phyloP scores from a whole-genome alignment of 2,888 invertebrate genomes.

The Serrognathus titanus region DNA sequence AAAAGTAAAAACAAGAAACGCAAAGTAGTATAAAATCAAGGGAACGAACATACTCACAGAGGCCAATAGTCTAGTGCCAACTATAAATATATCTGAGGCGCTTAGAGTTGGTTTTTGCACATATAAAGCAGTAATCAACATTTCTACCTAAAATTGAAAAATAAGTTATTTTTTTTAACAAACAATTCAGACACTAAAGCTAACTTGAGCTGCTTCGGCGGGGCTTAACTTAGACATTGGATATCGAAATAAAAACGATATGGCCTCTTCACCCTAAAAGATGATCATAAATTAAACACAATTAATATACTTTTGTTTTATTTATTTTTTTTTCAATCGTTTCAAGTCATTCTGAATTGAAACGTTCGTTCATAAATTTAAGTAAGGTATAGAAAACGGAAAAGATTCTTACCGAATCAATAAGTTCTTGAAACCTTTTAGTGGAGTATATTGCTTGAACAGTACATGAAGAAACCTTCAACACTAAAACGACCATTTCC shows the following conservation, averaged over 20 bases:
- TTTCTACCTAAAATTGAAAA: conserved; percentile 30
- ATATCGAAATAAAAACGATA: conserved; percentile 34
- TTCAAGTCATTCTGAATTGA: no score
- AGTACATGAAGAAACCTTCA: no score
- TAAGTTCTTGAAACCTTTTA: no score
- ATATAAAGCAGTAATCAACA: conserved; percentile 32
- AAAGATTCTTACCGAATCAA: no score
- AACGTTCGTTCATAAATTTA: no score
- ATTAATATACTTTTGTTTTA: no score
- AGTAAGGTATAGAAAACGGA: no score
- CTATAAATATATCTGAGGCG: conserved; percentile 37
- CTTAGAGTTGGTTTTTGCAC: conserved; percentile 34
- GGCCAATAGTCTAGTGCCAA: conserved; percentile 34
- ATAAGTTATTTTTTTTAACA: conserved; percentile 1
- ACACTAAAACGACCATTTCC: no score
- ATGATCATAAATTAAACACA: neutral
- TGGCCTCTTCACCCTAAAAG: conserved; percentile 34
- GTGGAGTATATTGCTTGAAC: no score
- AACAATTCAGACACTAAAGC: neutral
- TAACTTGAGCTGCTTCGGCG: conserved; percentile 34
- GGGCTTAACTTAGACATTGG: conserved; percentile 35
- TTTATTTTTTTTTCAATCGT: no score
- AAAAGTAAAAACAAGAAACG: no score
- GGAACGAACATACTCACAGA: conserved; percentile 30
- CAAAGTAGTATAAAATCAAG: no score